Base-by-base conservation (phyloP, 2,113 vertebrate species). In the Macquaria australasica region DNA sequence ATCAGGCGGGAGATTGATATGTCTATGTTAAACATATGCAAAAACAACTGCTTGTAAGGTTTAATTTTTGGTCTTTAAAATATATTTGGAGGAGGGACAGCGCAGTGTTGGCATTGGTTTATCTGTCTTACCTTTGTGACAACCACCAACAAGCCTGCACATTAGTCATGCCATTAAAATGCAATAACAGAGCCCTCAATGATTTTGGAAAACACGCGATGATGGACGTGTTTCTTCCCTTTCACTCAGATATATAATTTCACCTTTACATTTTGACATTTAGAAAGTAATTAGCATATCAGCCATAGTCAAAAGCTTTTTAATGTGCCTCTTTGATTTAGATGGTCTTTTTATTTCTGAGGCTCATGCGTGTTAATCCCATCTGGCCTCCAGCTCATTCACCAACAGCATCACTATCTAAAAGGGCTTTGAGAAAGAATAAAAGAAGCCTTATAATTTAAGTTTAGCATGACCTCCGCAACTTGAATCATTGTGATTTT, bases 191-290 rank as follows among this genome's bases (percentile, higher is more conserved):
- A 89, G 64, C 39, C 59, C 43, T 89, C 70, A 87, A 79, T 86
- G 79, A 86, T 87, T 89, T 84, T 81, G 56, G 73, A 73, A 81
- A 92, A 85, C 41, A 37, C 39, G 53, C 18, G 14, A 70, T 84
- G 83, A 88, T 79, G 87, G 88, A 90, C 63, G 58, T 72, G 64
- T 80, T 73, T 69, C 87, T 88, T 84, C 60, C 58, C 59, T 89
- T 87, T 91, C 67, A 77, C 67, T 89, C 45, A 64, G 43, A 55
- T 77, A 81, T 81, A 79, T 87, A 81, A 90, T 90, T 90, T 92
- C 84, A 88, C 83, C 87, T 93, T 92, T 82, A 86, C 64, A 79
- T 82, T 88, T 62, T 92, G 89, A 92, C 92, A 94, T 91, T 89
- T 88, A 71, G 56, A 85, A 71, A 79, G 31, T 70, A 85, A 92